phyloP scores from a whole-genome alignment of 2,113 vertebrate species.

The Candoia aspera region DNA sequence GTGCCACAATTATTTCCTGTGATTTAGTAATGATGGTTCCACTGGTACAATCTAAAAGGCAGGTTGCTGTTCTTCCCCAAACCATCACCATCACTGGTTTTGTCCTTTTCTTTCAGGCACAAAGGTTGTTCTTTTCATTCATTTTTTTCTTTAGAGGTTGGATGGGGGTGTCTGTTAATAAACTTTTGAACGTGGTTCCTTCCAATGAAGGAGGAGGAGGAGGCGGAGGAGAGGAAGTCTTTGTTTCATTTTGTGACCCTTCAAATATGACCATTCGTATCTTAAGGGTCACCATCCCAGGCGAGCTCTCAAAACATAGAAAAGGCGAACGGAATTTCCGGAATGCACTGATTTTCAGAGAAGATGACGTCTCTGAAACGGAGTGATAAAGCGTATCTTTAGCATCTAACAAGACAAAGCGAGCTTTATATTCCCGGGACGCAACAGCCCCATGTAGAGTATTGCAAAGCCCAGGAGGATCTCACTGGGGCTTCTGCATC shows the following conservation, averaged over 20 bases:
- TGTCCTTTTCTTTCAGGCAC: not conserved
- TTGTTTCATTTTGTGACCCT: too few species aligned
- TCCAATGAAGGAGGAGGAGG: not conserved
- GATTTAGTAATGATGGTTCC: too few species aligned
- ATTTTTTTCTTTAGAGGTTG: not conserved
- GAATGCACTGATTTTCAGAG: too few species aligned
- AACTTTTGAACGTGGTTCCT: not conserved
- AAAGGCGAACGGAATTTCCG: not conserved
- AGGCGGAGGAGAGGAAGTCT: not conserved
- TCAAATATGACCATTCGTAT: not conserved
- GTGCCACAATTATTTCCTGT: too few species aligned
- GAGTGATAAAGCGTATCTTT: not conserved
- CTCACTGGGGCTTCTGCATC: not conserved
- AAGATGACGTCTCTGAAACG: too few species aligned
- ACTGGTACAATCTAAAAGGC: too few species aligned
- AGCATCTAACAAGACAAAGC: not conserved
- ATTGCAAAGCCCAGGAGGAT: not conserved
- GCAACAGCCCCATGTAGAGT: not conserved
- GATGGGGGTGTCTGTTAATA: not conserved
- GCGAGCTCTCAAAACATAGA: not conserved
- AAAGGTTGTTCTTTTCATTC: not conserved
- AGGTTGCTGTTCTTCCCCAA: too few species aligned
- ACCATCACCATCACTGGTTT: not conserved
- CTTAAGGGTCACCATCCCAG: not conserved
- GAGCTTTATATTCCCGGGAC: not conserved